A percentile compares a stretch with the other conserved stretches of the same genome.
These are phyloP conservation scores for Threskiornis aethiopicus DNA, from an alignment of 2,797 vertebrate species.

Conservation along the genomic window DNA sequence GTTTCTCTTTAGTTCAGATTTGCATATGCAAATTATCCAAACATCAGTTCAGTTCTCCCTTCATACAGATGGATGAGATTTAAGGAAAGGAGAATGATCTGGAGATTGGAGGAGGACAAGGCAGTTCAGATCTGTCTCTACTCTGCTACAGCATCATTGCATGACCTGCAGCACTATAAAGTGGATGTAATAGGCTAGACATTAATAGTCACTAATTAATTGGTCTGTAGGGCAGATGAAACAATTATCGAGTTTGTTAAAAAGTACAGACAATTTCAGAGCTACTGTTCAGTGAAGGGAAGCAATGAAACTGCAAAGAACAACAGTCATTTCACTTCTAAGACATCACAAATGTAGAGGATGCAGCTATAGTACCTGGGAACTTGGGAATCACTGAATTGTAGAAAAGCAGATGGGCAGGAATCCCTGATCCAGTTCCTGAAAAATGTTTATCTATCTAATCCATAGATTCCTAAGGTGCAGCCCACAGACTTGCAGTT, in stretches of 20 bases:
- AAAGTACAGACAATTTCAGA: neutral
- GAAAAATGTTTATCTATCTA: neutral
- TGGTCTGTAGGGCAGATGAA: neutral
- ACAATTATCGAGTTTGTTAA: neutral
- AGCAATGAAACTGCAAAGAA: neutral
- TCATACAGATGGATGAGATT: neutral
- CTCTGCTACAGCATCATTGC: neutral
- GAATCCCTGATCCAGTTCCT: neutral
- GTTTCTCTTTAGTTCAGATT: constrained; percentile 20
- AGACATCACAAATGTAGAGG: neutral
- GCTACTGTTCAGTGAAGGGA: neutral
- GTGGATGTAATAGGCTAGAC: neutral
- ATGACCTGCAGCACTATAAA: neutral
- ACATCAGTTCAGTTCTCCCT: neutral
- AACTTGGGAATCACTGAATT: neutral
- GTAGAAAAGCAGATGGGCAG: neutral
- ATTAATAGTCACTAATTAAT: neutral
- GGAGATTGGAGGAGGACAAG: neutral
- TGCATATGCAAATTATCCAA: constrained; percentile 31
- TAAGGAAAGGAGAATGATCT: neutral
- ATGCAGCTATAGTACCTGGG: neutral
- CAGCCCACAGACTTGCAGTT: neutral
- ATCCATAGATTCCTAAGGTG: neutral
- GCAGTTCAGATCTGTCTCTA: neutral
- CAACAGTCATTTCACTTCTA: neutral